Evolutionary conservation across 2,113 vertebrate species (phyloP), one percentile per base, ranked within the genome.

Genomic region (Maccullochella peelii): DNA sequence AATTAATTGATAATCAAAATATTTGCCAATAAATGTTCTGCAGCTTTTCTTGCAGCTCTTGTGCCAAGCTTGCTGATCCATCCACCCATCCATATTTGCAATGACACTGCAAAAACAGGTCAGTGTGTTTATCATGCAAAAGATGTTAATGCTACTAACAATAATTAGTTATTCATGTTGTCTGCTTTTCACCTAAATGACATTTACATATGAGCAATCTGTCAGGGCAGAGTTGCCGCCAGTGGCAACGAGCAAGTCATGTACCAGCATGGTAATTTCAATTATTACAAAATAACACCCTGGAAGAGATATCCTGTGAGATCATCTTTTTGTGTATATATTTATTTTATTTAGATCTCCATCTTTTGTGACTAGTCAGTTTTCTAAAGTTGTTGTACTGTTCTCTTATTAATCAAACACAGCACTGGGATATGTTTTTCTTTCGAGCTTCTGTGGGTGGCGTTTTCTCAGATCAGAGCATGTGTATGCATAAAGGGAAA

Each of bases 201-300:
- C 82, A 89, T 89, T 89, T 80, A 25, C 58, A 77, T 74, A 73
- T 66, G 54, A 80, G 76, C 55, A 74, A 55, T 83, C 65, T 79
- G 49, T 73, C 75, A 70, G 49, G 44, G 65, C 52, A 67, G 47
- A 61, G 38, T 49, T 83, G 18, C 65, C 69, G 81, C 76, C 79
- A 63, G 69, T 67, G 73, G 68, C 72, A 81, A 62, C 0, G 27
- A 77, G 18, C 50, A 67, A 62, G 47, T 65, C 55, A 47, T 30
- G 25, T 42, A 79, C 7, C 66, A 67, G 77, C 70, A 73, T 16
- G 66, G 44, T 66, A 23, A 81, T 73, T 86, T 72, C 5, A 62
- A 57, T 65, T 61, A 47, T 76, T 16, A 16, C 21, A 55, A 73
- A 79, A 65, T 38, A 66, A 65, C 40, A 72, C 18, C 38, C n/a